Evolutionary conservation across 2,888 invertebrate species (phyloP).

Genomic region (Euspilapteryx auroguttella): DNA sequence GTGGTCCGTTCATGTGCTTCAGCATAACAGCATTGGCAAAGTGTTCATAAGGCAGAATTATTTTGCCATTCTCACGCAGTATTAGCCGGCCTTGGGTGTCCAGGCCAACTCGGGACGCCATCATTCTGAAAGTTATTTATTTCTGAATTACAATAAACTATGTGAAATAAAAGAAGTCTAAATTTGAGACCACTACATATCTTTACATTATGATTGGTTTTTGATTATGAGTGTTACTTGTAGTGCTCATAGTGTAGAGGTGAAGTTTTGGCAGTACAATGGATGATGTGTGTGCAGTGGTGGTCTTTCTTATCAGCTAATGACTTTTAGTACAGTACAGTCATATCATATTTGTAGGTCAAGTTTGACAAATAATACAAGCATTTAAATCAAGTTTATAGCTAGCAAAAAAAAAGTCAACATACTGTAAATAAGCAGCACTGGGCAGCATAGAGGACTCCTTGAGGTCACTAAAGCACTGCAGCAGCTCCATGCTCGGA

Average conservation of each 20-base stretch:
- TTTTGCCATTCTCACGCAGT: constrained; percentile 84
- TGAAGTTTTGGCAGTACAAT: too few relatives aligned
- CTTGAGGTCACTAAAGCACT: constrained; percentile 84
- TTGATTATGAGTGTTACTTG: too few relatives aligned
- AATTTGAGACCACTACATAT: too few relatives aligned
- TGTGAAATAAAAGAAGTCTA: too few relatives aligned
- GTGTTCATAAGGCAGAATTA: constrained; percentile 86
- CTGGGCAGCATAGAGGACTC: constrained; percentile 86
- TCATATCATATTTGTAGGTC: too few relatives aligned
- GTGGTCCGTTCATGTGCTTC: constrained; percentile 88
- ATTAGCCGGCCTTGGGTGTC: constrained; percentile 84
- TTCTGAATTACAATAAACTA: too few relatives aligned
- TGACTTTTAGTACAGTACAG: too few relatives aligned
- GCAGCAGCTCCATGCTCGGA: constrained; percentile 80
- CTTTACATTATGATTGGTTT: too few relatives aligned
- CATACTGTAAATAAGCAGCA: constrained; percentile 86
- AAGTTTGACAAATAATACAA: background rate
- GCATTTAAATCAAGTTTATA: too few relatives aligned
- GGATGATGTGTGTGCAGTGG: too few relatives aligned
- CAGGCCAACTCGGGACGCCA: constrained; percentile 81
- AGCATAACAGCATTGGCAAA: constrained; percentile 90
- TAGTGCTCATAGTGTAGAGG: too few relatives aligned
- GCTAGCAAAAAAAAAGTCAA: constrained; percentile 8
- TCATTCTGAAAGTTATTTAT: constrained; percentile 74
- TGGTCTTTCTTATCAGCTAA: too few relatives aligned